Base-by-base conservation (phyloP, 1,140 invertebrate genomes). In the Aphidius ervi region DNA sequence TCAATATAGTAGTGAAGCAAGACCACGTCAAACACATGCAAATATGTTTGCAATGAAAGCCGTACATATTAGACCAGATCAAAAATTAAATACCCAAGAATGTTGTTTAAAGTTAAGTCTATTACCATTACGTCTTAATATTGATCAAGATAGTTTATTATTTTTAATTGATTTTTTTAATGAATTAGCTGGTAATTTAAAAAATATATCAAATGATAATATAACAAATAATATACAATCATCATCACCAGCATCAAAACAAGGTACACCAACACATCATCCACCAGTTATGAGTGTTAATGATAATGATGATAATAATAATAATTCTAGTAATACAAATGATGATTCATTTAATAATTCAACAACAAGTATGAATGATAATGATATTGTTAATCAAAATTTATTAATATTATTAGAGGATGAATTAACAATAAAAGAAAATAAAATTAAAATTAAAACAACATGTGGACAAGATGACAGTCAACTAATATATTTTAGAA, bases 71-170 rank as follows among this genome's bases (percentile, higher is more conserved):
- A 82, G 93, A 50, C 90, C 90, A 0, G 90, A 94, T 76, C 84
- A 86, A 0, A 84, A 85, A 66, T 70, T 88, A 45, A 81, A 81
- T 46, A 82, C 86, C 6, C 84, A 91, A 71, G 95, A 98, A 77
- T 95, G 93, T 74, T 89, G 88, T 67, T 74, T 98, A 4, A 90
- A 92, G 68, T 81, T 98, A 6, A 95, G 94, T 3, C 68, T 97
- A 43, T 82, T 95, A 63, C 95, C 95, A 8, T 79, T 98, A 40
- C 81, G 93, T 63, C 85, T 99, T 10, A 96, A 98, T 78, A 89
- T 99, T 52, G 96, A 98, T 74, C 96, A 98, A 80, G 94, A 97
- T 76, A 90, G 94, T 9, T 75, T 97, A 6, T 78, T 93, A n/a
- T 97, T 97, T 77, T 78, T 97, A 43, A 87, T 89, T 62, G 84